Conservation (phyloP, 2,113 vertebrate genomes). For the Cavia aperea region DNA sequence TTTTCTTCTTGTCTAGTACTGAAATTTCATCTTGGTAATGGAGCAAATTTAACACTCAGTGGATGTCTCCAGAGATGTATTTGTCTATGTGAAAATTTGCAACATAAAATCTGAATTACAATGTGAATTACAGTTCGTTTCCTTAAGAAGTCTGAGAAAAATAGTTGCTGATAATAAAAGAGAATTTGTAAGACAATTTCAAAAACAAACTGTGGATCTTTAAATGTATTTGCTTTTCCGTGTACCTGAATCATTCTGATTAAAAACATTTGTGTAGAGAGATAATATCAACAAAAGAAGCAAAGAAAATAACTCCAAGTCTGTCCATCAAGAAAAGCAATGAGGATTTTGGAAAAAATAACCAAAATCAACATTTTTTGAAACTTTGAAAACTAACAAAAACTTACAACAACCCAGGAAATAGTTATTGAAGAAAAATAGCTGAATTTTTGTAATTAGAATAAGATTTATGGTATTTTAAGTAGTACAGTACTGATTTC, state of each 20-base stretch:
- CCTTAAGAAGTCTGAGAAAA: slow-evolving; percentile 19
- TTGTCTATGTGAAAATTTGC: background rate
- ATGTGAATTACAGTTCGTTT: background rate
- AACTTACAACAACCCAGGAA: background rate
- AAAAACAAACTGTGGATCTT: background rate
- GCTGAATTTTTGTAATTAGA: slow-evolving; percentile 1
- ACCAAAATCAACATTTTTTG: slow-evolving; percentile 25
- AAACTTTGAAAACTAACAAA: slow-evolving; percentile 40
- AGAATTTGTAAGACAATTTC: slow-evolving; percentile 13
- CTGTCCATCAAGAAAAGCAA: background rate
- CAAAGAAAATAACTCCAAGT: background rate
- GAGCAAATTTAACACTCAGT: background rate
- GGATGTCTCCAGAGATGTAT: background rate
- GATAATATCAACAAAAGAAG: background rate
- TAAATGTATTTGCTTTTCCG: slow-evolving; percentile 11
- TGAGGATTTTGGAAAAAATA: background rate
- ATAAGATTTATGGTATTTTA: slow-evolving; percentile 14
- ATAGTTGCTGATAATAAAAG: slow-evolving; percentile 17
- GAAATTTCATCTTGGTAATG: background rate
- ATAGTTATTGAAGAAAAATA: slow-evolving; percentile 27
- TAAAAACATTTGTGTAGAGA: background rate
- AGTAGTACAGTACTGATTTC: background rate
- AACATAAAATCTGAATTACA: background rate
- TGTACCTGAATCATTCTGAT: background rate
- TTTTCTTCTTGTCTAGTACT: background rate